phyloP scores from a whole-genome alignment of 35 echinoderm and acorn worm genomes.

The Eucidaris tribuloides region DNA sequence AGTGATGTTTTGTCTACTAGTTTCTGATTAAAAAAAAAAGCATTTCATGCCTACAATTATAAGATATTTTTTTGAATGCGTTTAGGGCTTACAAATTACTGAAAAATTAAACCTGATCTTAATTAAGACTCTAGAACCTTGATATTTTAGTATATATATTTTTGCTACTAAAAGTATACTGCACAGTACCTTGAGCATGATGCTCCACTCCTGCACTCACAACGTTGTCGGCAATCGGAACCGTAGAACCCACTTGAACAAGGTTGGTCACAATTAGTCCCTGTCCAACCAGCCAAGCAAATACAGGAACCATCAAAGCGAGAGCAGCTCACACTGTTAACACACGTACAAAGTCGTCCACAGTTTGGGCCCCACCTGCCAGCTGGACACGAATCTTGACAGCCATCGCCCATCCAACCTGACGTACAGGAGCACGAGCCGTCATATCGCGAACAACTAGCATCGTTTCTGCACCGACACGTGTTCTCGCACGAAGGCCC shows the following conservation, averaged over 20 bases:
- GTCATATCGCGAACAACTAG: slow-evolving; percentile 40
- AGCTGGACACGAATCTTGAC: slow-evolving; percentile 40
- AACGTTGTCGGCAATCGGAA: slow-evolving; percentile 34
- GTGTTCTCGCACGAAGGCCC: slow-evolving; percentile 45
- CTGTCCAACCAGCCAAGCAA: slow-evolving; percentile 64
- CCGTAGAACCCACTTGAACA: slow-evolving; percentile 54
- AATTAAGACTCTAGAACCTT: too few relatives aligned
- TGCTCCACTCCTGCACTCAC: slow-evolving; percentile 70
- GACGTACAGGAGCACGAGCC: slow-evolving; percentile 69
- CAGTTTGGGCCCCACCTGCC: slow-evolving; percentile 69
- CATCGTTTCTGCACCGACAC: slow-evolving; percentile 68
- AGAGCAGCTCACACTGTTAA: slow-evolving; percentile 56
- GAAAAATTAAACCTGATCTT: too few relatives aligned
- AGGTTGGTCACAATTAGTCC: slow-evolving; percentile 29
- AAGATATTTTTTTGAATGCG: too few relatives aligned
- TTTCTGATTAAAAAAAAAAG: too few relatives aligned
- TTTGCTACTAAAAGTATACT: too few relatives aligned
- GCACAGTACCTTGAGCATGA: slow-evolving; percentile 44
- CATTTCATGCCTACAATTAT: too few relatives aligned
- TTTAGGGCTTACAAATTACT: too few relatives aligned
- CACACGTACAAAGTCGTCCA: slow-evolving; percentile 52
- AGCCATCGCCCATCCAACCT: slow-evolving; percentile 75
- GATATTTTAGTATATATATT: too few relatives aligned
- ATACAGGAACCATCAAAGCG: slow-evolving; percentile 72
- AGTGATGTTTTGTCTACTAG: too few relatives aligned